Evolutionary conservation across 2,797 vertebrate species (phyloP).

Genomic region (Pipistrellus kuhlii): DNA sequence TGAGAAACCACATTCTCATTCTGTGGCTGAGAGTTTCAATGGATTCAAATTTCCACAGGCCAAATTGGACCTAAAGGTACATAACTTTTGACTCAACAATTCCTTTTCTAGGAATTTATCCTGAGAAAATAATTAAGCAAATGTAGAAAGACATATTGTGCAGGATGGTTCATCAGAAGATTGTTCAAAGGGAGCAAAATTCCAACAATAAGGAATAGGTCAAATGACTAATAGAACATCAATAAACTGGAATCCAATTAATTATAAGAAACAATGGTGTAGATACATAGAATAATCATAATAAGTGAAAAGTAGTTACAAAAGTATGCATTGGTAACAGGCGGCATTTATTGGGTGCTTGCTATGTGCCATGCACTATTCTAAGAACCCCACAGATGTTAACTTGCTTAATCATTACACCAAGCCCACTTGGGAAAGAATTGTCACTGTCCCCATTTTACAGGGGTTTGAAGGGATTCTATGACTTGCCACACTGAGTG

Average conservation of each 20-base stretch:
- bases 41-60: constrained; percentile 3
- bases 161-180: not conserved
- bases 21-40: not conserved
- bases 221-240: not conserved
- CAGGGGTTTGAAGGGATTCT: not conserved
- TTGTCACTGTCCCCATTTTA: not conserved
- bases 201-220: not conserved
- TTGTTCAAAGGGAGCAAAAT: constrained; percentile 28
- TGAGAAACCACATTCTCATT: constrained; percentile 6
- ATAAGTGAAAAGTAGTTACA: not conserved
- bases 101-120: constrained; percentile 47
- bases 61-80: not conserved
- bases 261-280: not conserved
- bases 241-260: constrained; percentile 46
- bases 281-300: not conserved
- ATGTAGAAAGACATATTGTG: not conserved
- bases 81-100: not conserved
- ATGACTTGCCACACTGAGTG: not conserved
- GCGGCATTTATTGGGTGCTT: not conserved
- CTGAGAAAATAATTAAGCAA: constrained; percentile 51
- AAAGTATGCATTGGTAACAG: not conserved
- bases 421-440: not conserved
- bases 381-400: not conserved
- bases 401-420: not conserved
- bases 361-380: not conserved